Base-by-base conservation (phyloP, 37 sponge, comb jelly and placozoan genomes). In the Axinella damicornis region DNA sequence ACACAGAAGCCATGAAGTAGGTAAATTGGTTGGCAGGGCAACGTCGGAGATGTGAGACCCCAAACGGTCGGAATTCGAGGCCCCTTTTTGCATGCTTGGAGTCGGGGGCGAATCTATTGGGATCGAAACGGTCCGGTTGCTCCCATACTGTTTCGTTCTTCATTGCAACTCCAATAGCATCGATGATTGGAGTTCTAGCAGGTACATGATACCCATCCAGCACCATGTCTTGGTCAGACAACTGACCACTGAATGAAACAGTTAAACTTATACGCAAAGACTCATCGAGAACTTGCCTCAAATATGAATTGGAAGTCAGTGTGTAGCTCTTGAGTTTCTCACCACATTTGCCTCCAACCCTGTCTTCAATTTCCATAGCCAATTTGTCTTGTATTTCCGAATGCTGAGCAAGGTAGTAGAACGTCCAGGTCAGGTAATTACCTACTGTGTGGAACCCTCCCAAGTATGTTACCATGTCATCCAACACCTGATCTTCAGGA, bases 11-110 rank as follows among this genome's bases (percentile, higher is more conserved):
- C 78, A 85, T 69, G 14, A 77, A 31, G 61, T 85, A 85, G 37
- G 34, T 46, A 54, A 85, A 85, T 19, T 76, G 86, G 38, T 85
- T 77, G 28, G 86, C 86, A 58, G 86, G 86, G 32, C 86, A 85
- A 20, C 78, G 69, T 12, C 86, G 77, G 36, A 58, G 32, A 35
- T 55, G 16, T 77, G 86, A 57, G 34, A 85, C 71, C 76, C 78
- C 78, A 77, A 85, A 85, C 1, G 86, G 86, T 0, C 86, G 86
- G 65, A 77, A 77, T 36, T 77, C 71, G 27, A 4, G 68, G 34
- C 82, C 82, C 69, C 82, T 67, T 46, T 81, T 81, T 16, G 82
- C 70, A 69, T 68, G 76, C 21, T 65, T 27, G 0, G 76, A 64
- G 9, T 68, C 76, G 25, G 76, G 76, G 4, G 66, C 55, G 74